Evolutionary conservation across 2,113 vertebrate genomes (phyloP).

Genomic region (Opisthocomus hoazin): DNA sequence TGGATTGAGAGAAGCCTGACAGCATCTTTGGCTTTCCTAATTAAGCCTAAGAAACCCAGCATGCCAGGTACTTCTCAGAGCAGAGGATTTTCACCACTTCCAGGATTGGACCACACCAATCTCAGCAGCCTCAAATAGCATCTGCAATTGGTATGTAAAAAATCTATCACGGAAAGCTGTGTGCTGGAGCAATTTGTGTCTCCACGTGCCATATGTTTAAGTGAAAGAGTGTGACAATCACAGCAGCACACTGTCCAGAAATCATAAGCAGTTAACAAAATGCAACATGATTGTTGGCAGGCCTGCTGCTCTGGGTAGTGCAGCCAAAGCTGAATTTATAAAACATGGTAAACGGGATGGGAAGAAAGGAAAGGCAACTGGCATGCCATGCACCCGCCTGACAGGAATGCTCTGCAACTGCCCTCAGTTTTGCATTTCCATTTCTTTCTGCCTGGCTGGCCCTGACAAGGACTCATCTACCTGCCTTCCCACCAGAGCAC

Average conservation of each 20-base stretch:
- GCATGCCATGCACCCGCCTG: neutral
- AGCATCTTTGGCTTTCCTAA: neutral
- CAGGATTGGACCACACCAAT: neutral
- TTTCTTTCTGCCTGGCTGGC: neutral
- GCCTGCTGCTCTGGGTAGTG: constrained; percentile 21
- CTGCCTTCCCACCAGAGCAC: neutral
- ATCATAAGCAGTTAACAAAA: constrained; percentile 50
- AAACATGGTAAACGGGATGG: neutral
- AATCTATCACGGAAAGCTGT: constrained; percentile 1
- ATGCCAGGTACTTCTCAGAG: neutral
- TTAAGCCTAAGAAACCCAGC: neutral
- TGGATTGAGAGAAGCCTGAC: neutral
- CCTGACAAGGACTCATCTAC: neutral
- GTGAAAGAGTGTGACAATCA: constrained; percentile 41
- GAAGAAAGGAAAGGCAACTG: neutral
- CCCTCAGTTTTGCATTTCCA: neutral
- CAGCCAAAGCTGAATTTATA: constrained; percentile 41
- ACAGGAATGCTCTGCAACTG: neutral
- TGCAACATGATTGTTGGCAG: constrained; percentile 43
- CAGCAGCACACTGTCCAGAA: constrained; percentile 53
- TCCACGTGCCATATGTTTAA: constrained; percentile 42
- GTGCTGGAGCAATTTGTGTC: constrained; percentile 21
- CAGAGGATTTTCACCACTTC: neutral
- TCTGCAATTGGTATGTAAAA: constrained; percentile 34
- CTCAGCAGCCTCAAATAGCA: neutral